These are phyloP conservation scores for Chionomys nivalis DNA, from an alignment of 2,113 vertebrate species.

Conservation along the genomic window DNA sequence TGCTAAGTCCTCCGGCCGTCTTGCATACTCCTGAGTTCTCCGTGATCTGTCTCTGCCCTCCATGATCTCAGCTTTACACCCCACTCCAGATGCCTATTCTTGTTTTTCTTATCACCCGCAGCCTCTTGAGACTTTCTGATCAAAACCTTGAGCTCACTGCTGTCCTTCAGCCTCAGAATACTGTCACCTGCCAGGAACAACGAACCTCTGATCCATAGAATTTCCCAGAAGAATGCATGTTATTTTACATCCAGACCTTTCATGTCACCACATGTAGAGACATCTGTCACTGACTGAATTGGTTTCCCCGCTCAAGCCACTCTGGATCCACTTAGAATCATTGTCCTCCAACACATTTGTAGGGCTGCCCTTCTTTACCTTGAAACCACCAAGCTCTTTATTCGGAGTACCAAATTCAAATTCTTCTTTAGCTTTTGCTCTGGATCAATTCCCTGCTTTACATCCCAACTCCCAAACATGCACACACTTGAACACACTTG, in stretches of 20 bases:
- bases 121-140: background rate
- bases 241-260: background rate
- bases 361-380: background rate
- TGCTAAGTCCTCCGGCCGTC: accelerated
- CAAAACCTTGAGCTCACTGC: background rate
- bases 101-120: background rate
- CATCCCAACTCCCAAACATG: background rate
- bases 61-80: background rate
- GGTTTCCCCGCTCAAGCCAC: background rate
- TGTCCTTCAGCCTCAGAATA: background rate
- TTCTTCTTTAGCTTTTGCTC: background rate
- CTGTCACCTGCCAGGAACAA: background rate
- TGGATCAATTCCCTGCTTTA: background rate
- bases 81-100: background rate
- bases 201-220: background rate
- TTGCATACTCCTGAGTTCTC: background rate
- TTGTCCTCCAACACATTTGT: background rate
- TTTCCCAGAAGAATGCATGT: background rate
- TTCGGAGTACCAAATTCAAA: background rate
- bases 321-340: background rate
- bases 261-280: background rate
- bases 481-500: background rate
- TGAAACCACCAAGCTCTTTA: background rate
- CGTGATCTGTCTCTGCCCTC: background rate
- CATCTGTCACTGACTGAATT: background rate